Percentiles rank a stretch among this genome's conserved stretches.
Evolutionary conservation across 2,797 vertebrate genomes (phyloP).

Genomic region (Pipistrellus pipistrellus): DNA sequence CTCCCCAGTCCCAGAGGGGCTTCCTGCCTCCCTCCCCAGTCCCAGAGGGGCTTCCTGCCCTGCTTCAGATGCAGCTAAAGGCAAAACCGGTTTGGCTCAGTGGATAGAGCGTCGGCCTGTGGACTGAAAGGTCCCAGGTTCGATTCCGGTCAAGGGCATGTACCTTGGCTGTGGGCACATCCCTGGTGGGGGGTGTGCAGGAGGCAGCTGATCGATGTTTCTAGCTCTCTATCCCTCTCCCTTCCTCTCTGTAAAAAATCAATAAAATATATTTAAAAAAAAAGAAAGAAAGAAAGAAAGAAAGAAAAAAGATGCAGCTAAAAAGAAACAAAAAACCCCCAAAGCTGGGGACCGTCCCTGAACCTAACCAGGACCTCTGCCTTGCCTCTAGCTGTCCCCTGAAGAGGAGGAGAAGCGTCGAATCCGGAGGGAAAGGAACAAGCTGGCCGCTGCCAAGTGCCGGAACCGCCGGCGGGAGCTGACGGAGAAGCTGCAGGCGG

Average conservation of each 20-base stretch:
- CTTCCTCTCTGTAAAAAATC: too few relatives aligned
- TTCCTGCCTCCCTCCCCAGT: too few relatives aligned
- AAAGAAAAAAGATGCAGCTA: background rate
- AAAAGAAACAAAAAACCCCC: background rate
- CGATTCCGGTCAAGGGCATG: too few relatives aligned
- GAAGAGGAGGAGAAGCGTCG: slow-evolving; percentile 99
- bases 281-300: background rate
- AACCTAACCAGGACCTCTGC: slow-evolving; percentile 68
- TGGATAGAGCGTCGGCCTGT: too few relatives aligned
- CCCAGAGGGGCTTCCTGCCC: background rate
- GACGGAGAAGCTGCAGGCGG: slow-evolving; percentile 98
- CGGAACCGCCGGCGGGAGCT: slow-evolving; percentile 98
- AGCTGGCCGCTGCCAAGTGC: slow-evolving; percentile 98
- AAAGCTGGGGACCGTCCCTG: background rate
- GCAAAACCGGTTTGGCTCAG: too few relatives aligned
- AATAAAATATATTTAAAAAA: too few relatives aligned
- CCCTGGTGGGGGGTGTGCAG: too few relatives aligned
- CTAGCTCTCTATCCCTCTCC: too few relatives aligned
- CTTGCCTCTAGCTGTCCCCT: slow-evolving; percentile 93
- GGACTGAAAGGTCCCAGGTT: too few relatives aligned
- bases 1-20: background rate
- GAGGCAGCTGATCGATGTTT: too few relatives aligned
- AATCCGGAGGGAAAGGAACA: slow-evolving; percentile 98
- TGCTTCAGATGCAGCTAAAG: background rate
- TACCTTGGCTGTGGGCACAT: too few relatives aligned